Percentiles rank a stretch among this genome's conserved stretches.
phyloP scores from a whole-genome alignment of 1,140 invertebrate species.

The Augochlora pura region DNA sequence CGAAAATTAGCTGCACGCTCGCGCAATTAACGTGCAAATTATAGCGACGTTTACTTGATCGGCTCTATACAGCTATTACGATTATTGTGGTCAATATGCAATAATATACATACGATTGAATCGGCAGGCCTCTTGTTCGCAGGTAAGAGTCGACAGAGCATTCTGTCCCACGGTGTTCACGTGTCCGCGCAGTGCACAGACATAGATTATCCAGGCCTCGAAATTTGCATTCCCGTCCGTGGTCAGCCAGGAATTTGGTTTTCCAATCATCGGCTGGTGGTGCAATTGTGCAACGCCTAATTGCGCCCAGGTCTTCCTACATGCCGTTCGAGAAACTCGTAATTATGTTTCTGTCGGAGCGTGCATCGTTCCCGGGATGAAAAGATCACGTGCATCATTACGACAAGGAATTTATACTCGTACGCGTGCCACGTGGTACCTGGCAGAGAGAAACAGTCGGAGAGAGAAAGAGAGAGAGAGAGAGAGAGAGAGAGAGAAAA shows the following conservation, averaged over 20 bases:
- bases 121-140: too few relatives aligned
- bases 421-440: not conserved
- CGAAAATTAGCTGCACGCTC: too few relatives aligned
- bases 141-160: too few relatives aligned
- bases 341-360: constrained; percentile 36
- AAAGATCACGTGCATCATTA: constrained; percentile 43
- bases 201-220: not conserved
- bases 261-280: constrained; percentile 41
- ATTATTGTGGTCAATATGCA: too few relatives aligned
- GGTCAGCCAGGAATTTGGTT: constrained; percentile 8
- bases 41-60: too few relatives aligned
- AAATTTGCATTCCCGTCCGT: not conserved
- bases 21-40: too few relatives aligned
- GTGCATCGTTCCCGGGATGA: constrained; percentile 9
- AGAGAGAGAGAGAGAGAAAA: too few relatives aligned
- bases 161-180: not conserved
- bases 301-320: constrained; percentile 15
- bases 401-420: not conserved
- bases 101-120: too few relatives aligned
- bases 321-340: constrained; percentile 4
- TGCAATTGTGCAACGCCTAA: constrained; percentile 41
- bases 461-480: too few relatives aligned
- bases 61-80: too few relatives aligned
- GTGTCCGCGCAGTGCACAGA: too few relatives aligned
- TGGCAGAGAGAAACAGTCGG: too few relatives aligned